These are phyloP conservation scores for Cephus runcator DNA, from an alignment of 2,888 invertebrate genomes.

Conservation along the genomic window DNA sequence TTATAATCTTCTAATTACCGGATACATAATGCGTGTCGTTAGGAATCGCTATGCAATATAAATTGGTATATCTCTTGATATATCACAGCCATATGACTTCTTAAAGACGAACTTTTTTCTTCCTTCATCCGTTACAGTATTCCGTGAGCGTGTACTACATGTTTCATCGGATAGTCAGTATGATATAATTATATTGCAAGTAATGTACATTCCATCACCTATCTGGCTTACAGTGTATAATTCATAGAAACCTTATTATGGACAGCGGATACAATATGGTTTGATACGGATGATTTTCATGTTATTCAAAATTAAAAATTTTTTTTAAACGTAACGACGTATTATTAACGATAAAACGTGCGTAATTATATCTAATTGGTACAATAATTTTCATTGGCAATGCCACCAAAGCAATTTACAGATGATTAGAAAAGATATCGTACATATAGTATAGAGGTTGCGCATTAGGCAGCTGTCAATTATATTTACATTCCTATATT, in stretches of 20 bases:
- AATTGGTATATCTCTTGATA: not conserved
- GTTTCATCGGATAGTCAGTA: too few relatives aligned
- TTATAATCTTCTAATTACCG: not conserved
- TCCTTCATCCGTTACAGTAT: too few relatives aligned
- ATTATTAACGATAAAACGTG: not conserved
- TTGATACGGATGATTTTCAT: not conserved
- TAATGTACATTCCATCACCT: too few relatives aligned
- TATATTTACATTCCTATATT: not conserved
- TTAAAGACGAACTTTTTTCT: conserved; percentile 16
- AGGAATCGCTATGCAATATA: not conserved
- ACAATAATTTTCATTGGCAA: not conserved
- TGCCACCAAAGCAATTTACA: not conserved
- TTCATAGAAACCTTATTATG: not conserved
- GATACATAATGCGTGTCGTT: not conserved
- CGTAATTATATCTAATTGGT: not conserved
- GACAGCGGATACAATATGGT: not conserved
- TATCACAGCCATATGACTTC: conserved; percentile 22
- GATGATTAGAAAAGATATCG: not conserved
- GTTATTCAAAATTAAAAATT: not conserved
- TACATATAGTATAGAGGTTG: not conserved
- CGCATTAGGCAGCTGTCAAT: not conserved
- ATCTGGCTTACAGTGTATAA: not conserved
- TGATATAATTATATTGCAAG: too few relatives aligned
- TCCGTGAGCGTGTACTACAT: too few relatives aligned
- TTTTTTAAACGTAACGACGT: not conserved